phyloP scores from a whole-genome alignment of 2,113 vertebrate genomes.

The Lophotis ruficrista region DNA sequence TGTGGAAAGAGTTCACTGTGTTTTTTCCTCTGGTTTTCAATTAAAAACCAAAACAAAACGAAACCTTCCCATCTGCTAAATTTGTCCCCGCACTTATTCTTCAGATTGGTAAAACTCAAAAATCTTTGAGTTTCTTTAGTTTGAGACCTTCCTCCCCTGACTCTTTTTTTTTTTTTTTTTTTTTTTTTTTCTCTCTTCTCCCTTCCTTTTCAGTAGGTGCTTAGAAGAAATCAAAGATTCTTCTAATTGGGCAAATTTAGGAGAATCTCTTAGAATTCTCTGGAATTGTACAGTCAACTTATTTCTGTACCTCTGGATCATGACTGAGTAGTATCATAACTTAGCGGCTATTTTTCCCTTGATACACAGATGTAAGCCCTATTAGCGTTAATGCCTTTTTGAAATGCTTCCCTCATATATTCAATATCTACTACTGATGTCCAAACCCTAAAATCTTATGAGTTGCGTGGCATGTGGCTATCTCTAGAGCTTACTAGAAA shows the following conservation, averaged over 20 bases:
- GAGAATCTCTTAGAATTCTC: neutral
- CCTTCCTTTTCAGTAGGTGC: neutral
- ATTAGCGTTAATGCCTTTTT: conserved; percentile 32
- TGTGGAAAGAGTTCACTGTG: neutral
- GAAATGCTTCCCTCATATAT: conserved; percentile 19
- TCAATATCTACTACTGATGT: neutral
- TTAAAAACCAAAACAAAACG: neutral
- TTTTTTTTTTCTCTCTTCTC: fast-evolving
- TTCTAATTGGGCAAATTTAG: neutral
- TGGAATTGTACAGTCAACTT: neutral
- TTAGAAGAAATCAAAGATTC: neutral
- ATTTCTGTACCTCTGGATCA: neutral
- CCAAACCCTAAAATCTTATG: neutral
- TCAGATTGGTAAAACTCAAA: neutral
- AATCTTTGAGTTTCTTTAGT: neutral
- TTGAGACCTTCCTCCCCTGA: neutral
- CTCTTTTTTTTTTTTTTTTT: too few relatives aligned
- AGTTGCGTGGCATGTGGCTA: neutral
- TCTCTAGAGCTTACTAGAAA: conserved; percentile 43
- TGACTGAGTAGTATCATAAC: neutral
- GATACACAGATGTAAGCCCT: neutral
- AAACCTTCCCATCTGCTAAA: neutral
- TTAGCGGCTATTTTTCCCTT: conserved; percentile 25
- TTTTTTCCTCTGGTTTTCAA: neutral
- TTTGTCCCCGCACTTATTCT: neutral